phyloP scores from a whole-genome alignment of 2,113 vertebrate species.

The Rostratula benghalensis region DNA sequence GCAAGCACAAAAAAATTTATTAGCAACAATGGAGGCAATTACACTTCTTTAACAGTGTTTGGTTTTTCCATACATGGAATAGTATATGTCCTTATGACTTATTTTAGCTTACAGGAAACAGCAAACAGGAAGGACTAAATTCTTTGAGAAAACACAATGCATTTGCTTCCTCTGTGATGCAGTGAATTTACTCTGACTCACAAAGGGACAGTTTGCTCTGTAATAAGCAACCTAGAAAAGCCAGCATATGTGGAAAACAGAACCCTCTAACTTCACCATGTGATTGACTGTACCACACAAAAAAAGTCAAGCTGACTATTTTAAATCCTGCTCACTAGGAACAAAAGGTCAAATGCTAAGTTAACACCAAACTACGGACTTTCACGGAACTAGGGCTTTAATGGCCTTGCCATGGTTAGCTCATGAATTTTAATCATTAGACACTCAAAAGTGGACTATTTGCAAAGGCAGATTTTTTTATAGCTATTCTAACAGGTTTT shows the following conservation, averaged over 20 bases:
- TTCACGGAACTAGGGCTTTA: neutral
- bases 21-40: neutral
- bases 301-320: neutral
- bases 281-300: neutral
- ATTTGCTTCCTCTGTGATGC: slow-evolving; percentile 7
- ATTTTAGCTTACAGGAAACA: slow-evolving; percentile 36
- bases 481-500: neutral
- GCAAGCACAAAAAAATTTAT: neutral
- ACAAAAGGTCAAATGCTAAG: neutral
- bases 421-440: neutral
- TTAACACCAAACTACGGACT: neutral
- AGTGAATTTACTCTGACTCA: neutral
- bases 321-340: neutral
- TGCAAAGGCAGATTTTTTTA: neutral
- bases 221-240: neutral
- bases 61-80: neutral
- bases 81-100: neutral
- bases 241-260: neutral
- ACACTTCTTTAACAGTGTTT: neutral
- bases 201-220: neutral
- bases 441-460: neutral
- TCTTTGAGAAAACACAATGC: slow-evolving; percentile 39
- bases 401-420: neutral
- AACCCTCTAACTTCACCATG: neutral
- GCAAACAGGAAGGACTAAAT: slow-evolving; percentile 37